A percentile compares a stretch with the other conserved stretches of the same genome.
These are phyloP conservation scores for Pseudococcus longispinus DNA, from an alignment of 2,888 invertebrate genomes.

Conservation along the genomic window DNA sequence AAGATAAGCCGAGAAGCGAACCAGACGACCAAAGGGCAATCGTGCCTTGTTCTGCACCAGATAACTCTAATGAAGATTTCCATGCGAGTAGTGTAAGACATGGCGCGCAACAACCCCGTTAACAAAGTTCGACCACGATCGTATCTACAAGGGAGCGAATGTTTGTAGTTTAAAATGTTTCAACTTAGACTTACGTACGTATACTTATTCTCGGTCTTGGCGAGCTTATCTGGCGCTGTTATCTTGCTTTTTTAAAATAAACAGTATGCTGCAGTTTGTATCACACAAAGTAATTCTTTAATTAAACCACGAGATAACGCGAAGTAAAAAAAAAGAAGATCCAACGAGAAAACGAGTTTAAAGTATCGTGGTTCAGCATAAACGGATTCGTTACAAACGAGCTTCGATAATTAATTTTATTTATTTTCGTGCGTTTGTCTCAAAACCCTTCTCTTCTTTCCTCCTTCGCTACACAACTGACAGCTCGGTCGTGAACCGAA, in stretches of 20 bases:
- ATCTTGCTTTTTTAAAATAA: conserved; percentile 45
- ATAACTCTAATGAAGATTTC: conserved; percentile 57
- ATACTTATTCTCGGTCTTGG: conserved; percentile 42
- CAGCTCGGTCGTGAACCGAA: conserved; percentile 11
- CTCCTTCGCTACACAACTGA: neutral
- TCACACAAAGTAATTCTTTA: conserved; percentile 56
- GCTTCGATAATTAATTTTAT: conserved; percentile 57
- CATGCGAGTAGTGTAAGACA: conserved; percentile 54
- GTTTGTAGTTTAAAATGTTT: conserved; percentile 48
- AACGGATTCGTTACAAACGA: conserved; percentile 57
- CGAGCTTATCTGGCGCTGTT: conserved; percentile 47
- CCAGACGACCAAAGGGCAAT: conserved; percentile 57
- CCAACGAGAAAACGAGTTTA: conserved; percentile 52
- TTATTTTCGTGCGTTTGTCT: conserved; percentile 45
- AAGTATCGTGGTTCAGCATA: conserved; percentile 52
- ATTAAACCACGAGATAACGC: conserved; percentile 54
- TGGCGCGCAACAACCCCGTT: conserved; percentile 56
- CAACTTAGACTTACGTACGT: neutral
- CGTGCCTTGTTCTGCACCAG: conserved; percentile 57
- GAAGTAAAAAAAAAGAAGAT: conserved; percentile 5
- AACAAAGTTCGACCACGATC: conserved; percentile 55
- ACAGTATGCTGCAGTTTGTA: conserved; percentile 55
- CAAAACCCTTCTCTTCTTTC: neutral
- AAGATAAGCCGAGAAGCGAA: conserved; percentile 39
- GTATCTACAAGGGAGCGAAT: conserved; percentile 53